Percentiles rank a stretch among this genome's conserved stretches.
These are phyloP conservation scores for Stichodactyla mertensii DNA, from an alignment of 64 coral and sea anemone species.

Conservation along the genomic window DNA sequence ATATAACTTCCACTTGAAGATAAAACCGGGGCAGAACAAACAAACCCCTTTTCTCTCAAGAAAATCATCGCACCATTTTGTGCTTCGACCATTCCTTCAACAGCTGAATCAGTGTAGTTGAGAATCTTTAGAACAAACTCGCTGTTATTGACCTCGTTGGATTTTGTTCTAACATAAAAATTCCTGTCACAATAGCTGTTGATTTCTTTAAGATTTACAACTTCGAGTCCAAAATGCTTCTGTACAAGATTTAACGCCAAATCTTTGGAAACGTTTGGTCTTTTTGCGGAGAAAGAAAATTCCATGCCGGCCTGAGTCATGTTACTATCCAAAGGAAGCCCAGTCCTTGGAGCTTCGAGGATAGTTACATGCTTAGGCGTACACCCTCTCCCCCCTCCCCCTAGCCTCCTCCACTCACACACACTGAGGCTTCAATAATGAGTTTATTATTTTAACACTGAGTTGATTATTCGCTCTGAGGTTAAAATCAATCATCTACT, in stretches of 20 bases:
- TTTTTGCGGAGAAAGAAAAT: not conserved
- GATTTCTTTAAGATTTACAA: not conserved
- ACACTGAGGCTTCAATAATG: too few species aligned
- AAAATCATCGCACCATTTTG: not conserved
- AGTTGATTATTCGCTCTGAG: too few species aligned
- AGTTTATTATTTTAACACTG: too few species aligned
- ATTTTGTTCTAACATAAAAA: not conserved
- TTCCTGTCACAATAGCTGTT: conserved; percentile 7
- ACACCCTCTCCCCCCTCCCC: too few species aligned
- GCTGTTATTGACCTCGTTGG: not conserved
- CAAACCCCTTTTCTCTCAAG: not conserved
- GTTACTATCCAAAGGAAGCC: not conserved
- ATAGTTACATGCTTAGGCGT: too few species aligned
- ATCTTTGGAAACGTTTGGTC: not conserved
- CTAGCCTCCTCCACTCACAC: too few species aligned
- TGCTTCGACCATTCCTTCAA: not conserved
- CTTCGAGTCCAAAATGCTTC: not conserved
- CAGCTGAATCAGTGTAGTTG: not conserved
- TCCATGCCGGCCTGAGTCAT: not conserved
- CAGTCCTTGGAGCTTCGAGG: not conserved
- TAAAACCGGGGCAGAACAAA: not conserved
- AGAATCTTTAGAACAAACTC: not conserved
- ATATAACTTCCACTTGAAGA: not conserved
- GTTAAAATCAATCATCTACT: too few species aligned
- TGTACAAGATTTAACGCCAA: not conserved